Base-by-base conservation (phyloP, 2,113 vertebrate genomes). In the Corythoichthys haematopterus region DNA sequence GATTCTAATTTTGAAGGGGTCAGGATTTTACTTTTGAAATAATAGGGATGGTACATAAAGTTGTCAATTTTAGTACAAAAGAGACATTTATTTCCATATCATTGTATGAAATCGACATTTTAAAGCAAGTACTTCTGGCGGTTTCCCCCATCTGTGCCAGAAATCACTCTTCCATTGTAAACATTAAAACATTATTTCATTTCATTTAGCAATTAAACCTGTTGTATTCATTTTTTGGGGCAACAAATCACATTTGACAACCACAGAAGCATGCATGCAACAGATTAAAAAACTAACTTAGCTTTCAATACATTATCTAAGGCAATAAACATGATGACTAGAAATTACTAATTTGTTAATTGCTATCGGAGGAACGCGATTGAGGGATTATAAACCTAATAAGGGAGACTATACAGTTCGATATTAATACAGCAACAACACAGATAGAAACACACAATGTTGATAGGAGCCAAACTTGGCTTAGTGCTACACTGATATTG, bases 341-440 rank as follows among this genome's bases (percentile, higher is more conserved):
- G 67, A 70, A 71, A 65, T 51, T 65, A 71, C 74, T 65, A 52
- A 40, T 73, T 75, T 64, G 64, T 60, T 50, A 71, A 68, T 45
- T 73, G 70, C 80, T 83, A 81, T 77, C 87, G 75, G 81, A 83
- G 66, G 64, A 72, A 86, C 72, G 73, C 15, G 15, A 61, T 74
- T 80, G 40, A 80, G 58, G 56, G 45, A 53, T 75, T 80, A 28
- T 77, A 60, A 75, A 79, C 36, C 73, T 83, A 84, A 74, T 50
- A 72, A 55, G 37, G 35, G 74, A 70, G 71, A 83, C 70, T 43
- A 47, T 63, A 85, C 80, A 68, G 6, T 82, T 76, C 84, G 79
- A 85, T 71, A 75, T 75, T 74, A 84, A 83, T 68, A 85, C 81
- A 77, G 70, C 71, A 73, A 84, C 84, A 87, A 74, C 80, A 86